Base-by-base conservation (phyloP, 2,888 invertebrate genomes). In the Lymantria dispar region DNA sequence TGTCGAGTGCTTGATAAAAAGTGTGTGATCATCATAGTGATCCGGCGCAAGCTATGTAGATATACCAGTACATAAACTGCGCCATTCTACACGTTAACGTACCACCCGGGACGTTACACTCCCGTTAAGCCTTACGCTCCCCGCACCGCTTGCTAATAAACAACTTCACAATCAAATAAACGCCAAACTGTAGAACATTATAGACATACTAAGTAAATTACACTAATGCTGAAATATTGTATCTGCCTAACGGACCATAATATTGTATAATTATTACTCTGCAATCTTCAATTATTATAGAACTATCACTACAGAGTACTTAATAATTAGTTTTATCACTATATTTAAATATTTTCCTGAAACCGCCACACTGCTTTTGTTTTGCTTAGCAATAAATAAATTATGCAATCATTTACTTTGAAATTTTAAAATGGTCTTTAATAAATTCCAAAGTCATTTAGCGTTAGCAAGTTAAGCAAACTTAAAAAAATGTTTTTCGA, bases 21-120 rank as follows among this genome's bases (percentile, higher is more conserved):
- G 68, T 78, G 76, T 76, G 79, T 74, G 76, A 76, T 72, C 71
- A 10, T 10, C 70, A 67, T 67, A 73, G 75, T 70, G 70, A 70
- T 74, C 76, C 75, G 73, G 70, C 65, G 75, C 62, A 70, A 79
- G 73, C 72, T 83, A 84, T 83, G 83, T 33, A 81, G 78, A 76
- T 74, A 71, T 74, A 73, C 77, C 74, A 75, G 66, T 68, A 63
- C 69, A 66, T 70, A 74, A 72, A 70, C 71, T 69, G 68, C 61
- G 62, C 67, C 72, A 65, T 64, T 61, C 65, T 61, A 58, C 62
- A 64, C 1, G n/a, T 8, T 1, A 40, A 41, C 63, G 65, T 60
- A 54, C 64, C 64, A 64, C 66, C 68, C 71, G 70, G 71, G 67
- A 74, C 72, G 68, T 70, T 70, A 69, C 68, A 68, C 60, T 68